Conservation (phyloP, 2,797 vertebrate genomes). For the Oreochromis mossambicus region DNA sequence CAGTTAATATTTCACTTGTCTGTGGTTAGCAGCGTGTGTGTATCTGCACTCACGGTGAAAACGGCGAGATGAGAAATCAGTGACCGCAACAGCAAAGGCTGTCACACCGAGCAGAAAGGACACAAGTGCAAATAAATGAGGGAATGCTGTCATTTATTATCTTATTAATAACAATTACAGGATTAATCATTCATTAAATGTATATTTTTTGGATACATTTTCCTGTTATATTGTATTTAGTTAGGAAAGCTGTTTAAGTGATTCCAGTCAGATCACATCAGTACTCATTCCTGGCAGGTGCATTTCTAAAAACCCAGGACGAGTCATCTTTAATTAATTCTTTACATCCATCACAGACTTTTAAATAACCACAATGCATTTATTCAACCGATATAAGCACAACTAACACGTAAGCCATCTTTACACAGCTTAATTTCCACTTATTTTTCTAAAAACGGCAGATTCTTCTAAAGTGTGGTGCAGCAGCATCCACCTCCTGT, state of each 20-base stretch:
- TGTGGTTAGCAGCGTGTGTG: background rate
- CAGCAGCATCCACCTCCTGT: background rate
- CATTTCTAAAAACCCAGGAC: background rate
- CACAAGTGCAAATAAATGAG: background rate
- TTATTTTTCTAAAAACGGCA: background rate
- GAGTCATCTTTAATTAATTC: background rate
- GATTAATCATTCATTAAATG: background rate
- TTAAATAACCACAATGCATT: rapidly evolving
- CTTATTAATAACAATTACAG: background rate
- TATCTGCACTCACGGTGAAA: background rate
- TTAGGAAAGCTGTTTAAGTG: background rate
- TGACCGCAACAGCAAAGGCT: background rate
- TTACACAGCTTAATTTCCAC: background rate
- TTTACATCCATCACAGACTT: background rate
- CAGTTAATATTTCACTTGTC: background rate
- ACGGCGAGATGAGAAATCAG: background rate
- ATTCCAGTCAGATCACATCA: background rate
- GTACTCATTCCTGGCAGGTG: background rate
- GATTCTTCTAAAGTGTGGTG: background rate
- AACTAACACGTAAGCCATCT: rapidly evolving
- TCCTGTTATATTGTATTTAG: background rate
- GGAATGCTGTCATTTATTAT: background rate
- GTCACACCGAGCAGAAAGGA: background rate
- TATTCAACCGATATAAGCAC: background rate
- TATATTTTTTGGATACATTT: background rate